Base-by-base conservation (phyloP, 2,797 vertebrate species). In the Garrulus glandarius region DNA sequence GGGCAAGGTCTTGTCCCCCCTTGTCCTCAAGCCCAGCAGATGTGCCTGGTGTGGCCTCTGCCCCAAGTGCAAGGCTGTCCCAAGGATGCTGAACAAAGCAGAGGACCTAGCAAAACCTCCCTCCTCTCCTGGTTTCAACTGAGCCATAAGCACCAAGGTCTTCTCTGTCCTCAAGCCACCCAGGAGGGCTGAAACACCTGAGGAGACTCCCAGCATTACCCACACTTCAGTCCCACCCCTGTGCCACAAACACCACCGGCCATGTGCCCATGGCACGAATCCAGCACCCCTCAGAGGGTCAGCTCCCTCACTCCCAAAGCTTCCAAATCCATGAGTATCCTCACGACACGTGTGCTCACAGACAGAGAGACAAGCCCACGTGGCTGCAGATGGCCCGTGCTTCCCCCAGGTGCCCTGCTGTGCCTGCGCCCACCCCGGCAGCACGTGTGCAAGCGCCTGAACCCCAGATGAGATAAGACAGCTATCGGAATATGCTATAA, bases 191-290 rank as follows among this genome's bases (percentile, higher is more conserved):
- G 32, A 50, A 88, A 41, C 39, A 43, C 70, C 46, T 8, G 30
- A 5, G 29, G 36, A 61, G 6, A 29, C 61, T 34, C 37, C 44
- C 75, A 36, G 52, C 76, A 49, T 11, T 4, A 0, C 71, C 19
- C 44, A 24, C 0, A 0, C 44, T 49, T 21, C 43, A 24, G 43
- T 34, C 27, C 50, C 52, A 27, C 12, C 36, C 59, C n/a, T 8
- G 6, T 9, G 46, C 39, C 63, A 6, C 60, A n/a, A 34, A 18
- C 27, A 16, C 47, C 1, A 0, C 13, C 0, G 0, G 11, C 30
- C 39, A 2, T 8, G 20, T 59, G 22, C 55, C 43, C 32, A 5
- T 2, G 7, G 56, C 59, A 32, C 0, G 0, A 44, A 24, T 9
- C 34, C 3, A 2, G 77, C 67, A 65, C 21, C n/a, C 15, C 68